phyloP scores from a whole-genome alignment of 1,140 invertebrate species.

The Telenomus remus region DNA sequence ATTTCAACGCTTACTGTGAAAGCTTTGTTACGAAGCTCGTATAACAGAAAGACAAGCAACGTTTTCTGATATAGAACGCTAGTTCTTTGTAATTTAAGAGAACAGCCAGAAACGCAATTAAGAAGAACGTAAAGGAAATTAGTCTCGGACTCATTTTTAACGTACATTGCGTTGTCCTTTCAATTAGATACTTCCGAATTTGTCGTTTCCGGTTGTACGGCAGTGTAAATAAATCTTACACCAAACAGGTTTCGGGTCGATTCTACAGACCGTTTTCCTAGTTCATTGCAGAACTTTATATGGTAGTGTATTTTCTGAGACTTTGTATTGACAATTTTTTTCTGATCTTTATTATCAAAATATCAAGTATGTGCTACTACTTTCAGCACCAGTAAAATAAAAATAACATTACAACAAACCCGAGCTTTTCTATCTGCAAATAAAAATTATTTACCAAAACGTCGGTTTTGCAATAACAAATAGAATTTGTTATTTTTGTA shows the following conservation, averaged over 20 bases:
- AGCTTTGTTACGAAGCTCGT: slow-evolving; percentile 59
- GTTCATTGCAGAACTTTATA: slow-evolving; percentile 33
- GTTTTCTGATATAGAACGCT: slow-evolving; percentile 54
- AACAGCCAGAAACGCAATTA: slow-evolving; percentile 54
- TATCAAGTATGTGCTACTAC: no score
- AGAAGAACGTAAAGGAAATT: slow-evolving; percentile 56
- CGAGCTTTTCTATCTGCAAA: no score
- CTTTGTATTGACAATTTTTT: no score
- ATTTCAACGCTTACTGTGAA: slow-evolving; percentile 39
- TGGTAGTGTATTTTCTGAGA: neutral
- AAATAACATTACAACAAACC: no score
- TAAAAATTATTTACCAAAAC: no score
- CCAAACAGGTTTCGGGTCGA: slow-evolving; percentile 32
- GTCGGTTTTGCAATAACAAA: no score
- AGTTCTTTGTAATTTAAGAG: slow-evolving; percentile 51
- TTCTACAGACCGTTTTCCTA: slow-evolving; percentile 19
- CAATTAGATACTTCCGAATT: slow-evolving; percentile 54
- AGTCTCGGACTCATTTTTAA: slow-evolving; percentile 51
- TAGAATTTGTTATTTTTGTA: no score
- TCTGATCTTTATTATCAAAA: no score
- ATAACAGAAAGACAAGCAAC: slow-evolving; percentile 37
- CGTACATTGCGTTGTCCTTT: slow-evolving; percentile 48
- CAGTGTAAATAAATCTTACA: slow-evolving; percentile 46
- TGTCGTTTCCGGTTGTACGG: slow-evolving; percentile 20
- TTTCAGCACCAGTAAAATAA: no score